phyloP scores from a whole-genome alignment of 2,888 invertebrate species.

The Linnaemya vulpina region DNA sequence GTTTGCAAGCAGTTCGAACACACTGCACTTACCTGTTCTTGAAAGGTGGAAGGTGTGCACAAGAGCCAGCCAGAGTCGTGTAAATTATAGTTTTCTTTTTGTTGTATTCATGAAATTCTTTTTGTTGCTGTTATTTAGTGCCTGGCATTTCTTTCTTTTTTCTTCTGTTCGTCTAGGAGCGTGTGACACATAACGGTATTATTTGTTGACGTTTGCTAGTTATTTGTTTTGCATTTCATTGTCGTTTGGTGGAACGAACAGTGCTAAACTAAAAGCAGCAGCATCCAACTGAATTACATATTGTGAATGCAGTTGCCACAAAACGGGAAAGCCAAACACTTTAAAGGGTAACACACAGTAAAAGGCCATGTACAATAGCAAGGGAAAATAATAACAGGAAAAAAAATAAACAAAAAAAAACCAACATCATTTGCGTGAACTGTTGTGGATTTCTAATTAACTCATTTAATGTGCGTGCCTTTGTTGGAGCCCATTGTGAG shows the following conservation, averaged over 20 bases:
- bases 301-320: constrained; percentile 39
- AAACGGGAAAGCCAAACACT: constrained; percentile 36
- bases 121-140: constrained; percentile 52
- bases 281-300: constrained; percentile 30
- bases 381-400: constrained; percentile 22
- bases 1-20: constrained; percentile 30
- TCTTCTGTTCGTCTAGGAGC: constrained; percentile 19
- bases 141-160: constrained; percentile 6
- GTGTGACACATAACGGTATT: constrained; percentile 45
- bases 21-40: constrained; percentile 43
- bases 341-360: constrained; percentile 5
- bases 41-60: constrained; percentile 52
- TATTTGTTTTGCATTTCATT: constrained; percentile 27
- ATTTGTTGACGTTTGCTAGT: constrained; percentile 57
- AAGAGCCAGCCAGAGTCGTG: constrained; percentile 36
- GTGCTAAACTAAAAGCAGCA: constrained; percentile 3
- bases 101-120: constrained; percentile 59
- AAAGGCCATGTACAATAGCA: constrained; percentile 28
- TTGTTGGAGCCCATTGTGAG: constrained; percentile 35
- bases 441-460: constrained; percentile 68
- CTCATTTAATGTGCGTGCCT: constrained; percentile 68
- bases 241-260: constrained; percentile 17
- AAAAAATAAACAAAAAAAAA: constrained; percentile 9
- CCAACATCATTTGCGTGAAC: constrained; percentile 55
- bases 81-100: constrained; percentile 14